phyloP scores from a whole-genome alignment of 2,888 invertebrate genomes.

The Andrena haemorrhoa region DNA sequence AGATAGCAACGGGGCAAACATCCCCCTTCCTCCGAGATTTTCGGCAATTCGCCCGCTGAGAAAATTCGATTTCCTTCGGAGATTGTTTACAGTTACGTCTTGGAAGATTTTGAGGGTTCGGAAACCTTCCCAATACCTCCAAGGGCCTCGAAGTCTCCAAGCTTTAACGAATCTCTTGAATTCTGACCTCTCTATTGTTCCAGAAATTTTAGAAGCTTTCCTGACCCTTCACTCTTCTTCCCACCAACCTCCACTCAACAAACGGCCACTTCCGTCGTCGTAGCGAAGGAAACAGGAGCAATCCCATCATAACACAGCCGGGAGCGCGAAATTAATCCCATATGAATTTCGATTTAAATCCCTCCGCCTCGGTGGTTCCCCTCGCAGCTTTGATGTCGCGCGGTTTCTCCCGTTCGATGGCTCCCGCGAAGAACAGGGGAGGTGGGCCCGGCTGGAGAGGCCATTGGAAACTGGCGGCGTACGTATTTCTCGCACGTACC shows the following conservation, averaged over 20 bases:
- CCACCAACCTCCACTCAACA: background rate
- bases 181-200: background rate
- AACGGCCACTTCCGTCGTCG: conserved; percentile 8
- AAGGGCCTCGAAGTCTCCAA: background rate
- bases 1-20: background rate
- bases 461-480: background rate
- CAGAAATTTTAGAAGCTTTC: no score
- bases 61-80: background rate
- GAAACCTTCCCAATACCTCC: background rate
- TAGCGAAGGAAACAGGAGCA: background rate
- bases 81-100: background rate
- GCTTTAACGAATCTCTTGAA: background rate
- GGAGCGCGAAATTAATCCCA: conserved; percentile 38
- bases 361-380: background rate
- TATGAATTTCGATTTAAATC: conserved; percentile 32
- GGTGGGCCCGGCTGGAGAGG: conserved; percentile 22
- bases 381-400: conserved; percentile 36
- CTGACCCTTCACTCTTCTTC: background rate
- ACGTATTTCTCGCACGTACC: conserved; percentile 69
- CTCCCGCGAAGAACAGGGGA: conserved; percentile 29
- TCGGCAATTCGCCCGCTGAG: no score
- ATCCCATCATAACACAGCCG: conserved; percentile 6
- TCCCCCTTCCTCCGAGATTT: background rate
- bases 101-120: background rate
- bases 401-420: conserved; percentile 26